phyloP scores from a whole-genome alignment of 2,888 invertebrate species.

The Tiliacea aurago region DNA sequence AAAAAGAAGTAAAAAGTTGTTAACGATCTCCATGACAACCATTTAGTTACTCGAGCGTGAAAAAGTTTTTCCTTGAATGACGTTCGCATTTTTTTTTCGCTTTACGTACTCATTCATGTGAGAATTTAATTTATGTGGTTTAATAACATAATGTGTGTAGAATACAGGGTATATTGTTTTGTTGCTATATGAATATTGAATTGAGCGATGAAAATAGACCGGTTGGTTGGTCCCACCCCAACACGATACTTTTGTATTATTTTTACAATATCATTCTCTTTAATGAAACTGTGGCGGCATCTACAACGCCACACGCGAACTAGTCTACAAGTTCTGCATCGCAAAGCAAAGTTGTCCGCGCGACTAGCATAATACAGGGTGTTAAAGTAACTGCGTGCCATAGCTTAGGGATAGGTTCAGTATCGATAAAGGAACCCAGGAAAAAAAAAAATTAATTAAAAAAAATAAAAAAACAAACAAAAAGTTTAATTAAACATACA shows the following conservation, averaged over 20 bases:
- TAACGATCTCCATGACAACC: conserved; percentile 33
- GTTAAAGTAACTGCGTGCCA: no score
- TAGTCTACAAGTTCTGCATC: background rate
- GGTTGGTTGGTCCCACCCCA: background rate
- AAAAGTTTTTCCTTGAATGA: conserved; percentile 47
- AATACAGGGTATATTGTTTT: conserved; percentile 18
- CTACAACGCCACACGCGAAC: background rate
- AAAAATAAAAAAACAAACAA: no score
- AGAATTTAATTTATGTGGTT: conserved; percentile 50
- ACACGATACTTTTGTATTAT: background rate
- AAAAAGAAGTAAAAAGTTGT: conserved; percentile 11
- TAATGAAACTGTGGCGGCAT: background rate
- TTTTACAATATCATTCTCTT: background rate
- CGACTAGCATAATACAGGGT: no score
- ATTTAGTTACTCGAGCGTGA: conserved; percentile 27
- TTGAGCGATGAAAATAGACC: conserved; percentile 16
- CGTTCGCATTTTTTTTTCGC: conserved; percentile 46
- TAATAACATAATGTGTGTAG: conserved; percentile 35
- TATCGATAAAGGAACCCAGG: no score
- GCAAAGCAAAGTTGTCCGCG: no score
- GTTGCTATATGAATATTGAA: conserved; percentile 9
- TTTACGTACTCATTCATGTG: conserved; percentile 42
- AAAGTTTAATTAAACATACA: no score
- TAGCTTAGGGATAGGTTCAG: no score
- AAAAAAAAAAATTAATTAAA: no score